These are phyloP conservation scores for Aricia artaxerxes DNA, from an alignment of 2,888 invertebrate species.

Conservation along the genomic window DNA sequence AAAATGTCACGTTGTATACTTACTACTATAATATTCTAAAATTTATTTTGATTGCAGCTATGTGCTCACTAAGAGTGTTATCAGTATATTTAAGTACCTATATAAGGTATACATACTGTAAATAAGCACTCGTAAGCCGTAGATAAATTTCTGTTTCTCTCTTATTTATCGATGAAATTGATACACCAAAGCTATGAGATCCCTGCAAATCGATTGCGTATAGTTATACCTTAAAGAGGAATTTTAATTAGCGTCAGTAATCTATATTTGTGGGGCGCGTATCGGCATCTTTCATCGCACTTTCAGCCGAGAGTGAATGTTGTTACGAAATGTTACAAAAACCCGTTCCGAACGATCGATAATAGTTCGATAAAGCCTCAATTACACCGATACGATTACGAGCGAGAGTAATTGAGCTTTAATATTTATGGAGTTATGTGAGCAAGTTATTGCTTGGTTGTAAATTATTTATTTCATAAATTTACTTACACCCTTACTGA, in stretches of 20 bases:
- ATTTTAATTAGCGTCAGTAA: conserved; percentile 31
- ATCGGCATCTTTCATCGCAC: conserved; percentile 32
- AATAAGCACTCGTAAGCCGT: background rate
- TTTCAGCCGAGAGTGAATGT: conserved; percentile 33
- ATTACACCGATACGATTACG: conserved; percentile 18
- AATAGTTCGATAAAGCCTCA: conserved; percentile 3
- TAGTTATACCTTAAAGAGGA: conserved; percentile 4
- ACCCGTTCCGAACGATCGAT: conserved; percentile 20
- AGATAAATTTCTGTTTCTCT: too few relatives aligned
- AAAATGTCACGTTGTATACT: too few relatives aligned
- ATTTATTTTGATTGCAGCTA: too few relatives aligned
- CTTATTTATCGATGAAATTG: too few relatives aligned
- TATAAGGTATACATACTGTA: background rate
- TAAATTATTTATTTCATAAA: background rate
- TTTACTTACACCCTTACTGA: background rate
- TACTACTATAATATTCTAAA: too few relatives aligned
- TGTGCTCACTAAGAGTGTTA: too few relatives aligned
- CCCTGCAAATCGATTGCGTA: background rate
- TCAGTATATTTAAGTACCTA: too few relatives aligned
- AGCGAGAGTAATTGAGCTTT: conserved; percentile 3
- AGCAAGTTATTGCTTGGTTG: background rate
- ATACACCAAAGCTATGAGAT: background rate
- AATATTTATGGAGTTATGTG: background rate
- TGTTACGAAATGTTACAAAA: conserved; percentile 30
- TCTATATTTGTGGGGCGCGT: conserved; percentile 15